phyloP scores from a whole-genome alignment of 2,113 vertebrate genomes.

The Chionomys nivalis region DNA sequence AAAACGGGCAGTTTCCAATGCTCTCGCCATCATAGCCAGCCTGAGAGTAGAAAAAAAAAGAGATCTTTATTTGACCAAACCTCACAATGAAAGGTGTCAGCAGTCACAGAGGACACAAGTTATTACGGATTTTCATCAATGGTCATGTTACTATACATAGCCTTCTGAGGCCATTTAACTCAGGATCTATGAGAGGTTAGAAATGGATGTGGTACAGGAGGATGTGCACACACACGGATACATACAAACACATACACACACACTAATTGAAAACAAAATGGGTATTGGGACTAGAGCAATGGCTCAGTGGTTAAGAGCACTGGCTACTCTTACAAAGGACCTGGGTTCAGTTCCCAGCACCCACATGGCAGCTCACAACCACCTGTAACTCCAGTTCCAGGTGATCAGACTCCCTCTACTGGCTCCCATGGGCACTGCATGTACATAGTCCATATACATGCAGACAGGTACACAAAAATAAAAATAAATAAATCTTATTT shows the following conservation, averaged over 20 bases:
- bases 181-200: not conserved
- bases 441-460: not conserved
- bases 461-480: not conserved
- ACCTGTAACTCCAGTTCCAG: not conserved
- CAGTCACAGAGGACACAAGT: accelerated
- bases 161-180: not conserved
- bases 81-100: not conserved
- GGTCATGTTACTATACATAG: accelerated
- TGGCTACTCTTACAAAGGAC: accelerated
- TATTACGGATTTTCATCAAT: too few relatives aligned
- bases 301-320: not conserved
- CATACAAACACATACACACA: too few relatives aligned
- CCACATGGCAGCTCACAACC: not conserved
- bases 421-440: not conserved
- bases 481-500: not conserved
- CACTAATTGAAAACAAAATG: not conserved
- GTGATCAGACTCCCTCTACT: not conserved
- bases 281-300: not conserved
- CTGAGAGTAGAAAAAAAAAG: constrained; percentile 79
- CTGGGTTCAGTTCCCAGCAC: not conserved
- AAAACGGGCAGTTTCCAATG: constrained; percentile 97
- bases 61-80: not conserved
- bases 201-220: accelerated
- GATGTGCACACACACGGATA: accelerated
- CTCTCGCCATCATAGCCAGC: constrained; percentile 96